Percentiles rank a stretch among this genome's conserved stretches.
Evolutionary conservation across 2,888 invertebrate species (phyloP).

Genomic region (Nesidiocoris tenuis): DNA sequence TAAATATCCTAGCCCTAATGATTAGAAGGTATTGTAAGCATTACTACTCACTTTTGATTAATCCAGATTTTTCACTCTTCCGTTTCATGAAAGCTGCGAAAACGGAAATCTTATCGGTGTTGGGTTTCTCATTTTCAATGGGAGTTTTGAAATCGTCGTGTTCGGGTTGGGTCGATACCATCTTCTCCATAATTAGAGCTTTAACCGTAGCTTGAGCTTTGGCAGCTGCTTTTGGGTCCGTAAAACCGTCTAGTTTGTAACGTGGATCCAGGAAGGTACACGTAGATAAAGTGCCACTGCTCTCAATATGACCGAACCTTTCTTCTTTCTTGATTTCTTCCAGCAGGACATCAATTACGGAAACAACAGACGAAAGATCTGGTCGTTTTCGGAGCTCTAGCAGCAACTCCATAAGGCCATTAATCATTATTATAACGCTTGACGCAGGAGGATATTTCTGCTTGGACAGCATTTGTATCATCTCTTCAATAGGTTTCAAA

Average conservation of each 20-base stretch:
- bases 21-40: too few relatives aligned
- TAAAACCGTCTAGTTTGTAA: conserved; percentile 35
- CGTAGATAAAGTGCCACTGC: not conserved
- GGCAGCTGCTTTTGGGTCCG: too few relatives aligned
- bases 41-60: too few relatives aligned
- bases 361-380: not conserved
- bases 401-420: conserved; percentile 6
- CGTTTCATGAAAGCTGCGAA: too few relatives aligned
- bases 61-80: too few relatives aligned
- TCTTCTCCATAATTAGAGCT: too few relatives aligned
- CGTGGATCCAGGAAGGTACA: conserved; percentile 18
- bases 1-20: too few relatives aligned
- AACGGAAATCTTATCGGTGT: too few relatives aligned
- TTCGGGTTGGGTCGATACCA: too few relatives aligned
- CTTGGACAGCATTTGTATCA: not conserved
- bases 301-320: conserved; percentile 9
- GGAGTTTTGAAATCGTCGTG: too few relatives aligned
- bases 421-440: not conserved
- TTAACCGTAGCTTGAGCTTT: too few relatives aligned
- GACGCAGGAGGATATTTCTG: conserved; percentile 22
- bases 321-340: not conserved
- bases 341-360: conserved; percentile 5
- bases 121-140: too few relatives aligned
- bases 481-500: conserved; percentile 2
- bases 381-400: not conserved